phyloP scores from a whole-genome alignment of 2,113 vertebrate species.

The Jaculus jaculus region DNA sequence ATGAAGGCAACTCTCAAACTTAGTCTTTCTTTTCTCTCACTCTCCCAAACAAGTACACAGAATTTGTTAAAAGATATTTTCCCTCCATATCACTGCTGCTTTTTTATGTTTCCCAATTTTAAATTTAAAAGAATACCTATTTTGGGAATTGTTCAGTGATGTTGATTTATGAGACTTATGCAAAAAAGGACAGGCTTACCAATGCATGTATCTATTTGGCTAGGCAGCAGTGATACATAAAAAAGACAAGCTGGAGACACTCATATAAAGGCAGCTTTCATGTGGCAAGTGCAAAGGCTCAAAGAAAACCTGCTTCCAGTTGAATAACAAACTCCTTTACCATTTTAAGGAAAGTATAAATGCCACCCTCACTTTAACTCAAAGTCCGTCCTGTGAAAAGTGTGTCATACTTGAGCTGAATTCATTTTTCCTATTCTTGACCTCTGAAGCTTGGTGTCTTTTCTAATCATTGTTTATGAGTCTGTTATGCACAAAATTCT shows the following conservation, averaged over 20 bases:
- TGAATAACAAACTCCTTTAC: constrained; percentile 59
- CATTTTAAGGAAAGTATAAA: constrained; percentile 59
- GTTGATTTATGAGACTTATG: constrained; percentile 73
- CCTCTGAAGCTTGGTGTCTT: background rate
- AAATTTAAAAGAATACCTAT: constrained; percentile 80
- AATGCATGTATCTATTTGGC: constrained; percentile 70
- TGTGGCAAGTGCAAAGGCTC: constrained; percentile 59
- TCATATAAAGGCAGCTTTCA: constrained; percentile 72
- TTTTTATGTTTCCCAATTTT: constrained; percentile 76
- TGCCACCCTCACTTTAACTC: constrained; percentile 26
- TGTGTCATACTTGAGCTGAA: background rate
- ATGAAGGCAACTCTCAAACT: constrained; percentile 35
- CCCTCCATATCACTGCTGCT: constrained; percentile 53
- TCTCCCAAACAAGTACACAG: constrained; percentile 50
- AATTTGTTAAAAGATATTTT: constrained; percentile 78
- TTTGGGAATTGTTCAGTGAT: constrained; percentile 72
- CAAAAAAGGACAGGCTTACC: constrained; percentile 74
- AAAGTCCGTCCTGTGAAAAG: background rate
- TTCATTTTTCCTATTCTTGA: background rate
- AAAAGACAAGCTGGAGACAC: constrained; percentile 71
- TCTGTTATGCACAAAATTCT: background rate
- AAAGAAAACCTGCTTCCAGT: constrained; percentile 54
- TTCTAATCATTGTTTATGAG: background rate
- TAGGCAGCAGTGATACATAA: constrained; percentile 74
- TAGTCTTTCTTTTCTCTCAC: background rate